Base-by-base conservation (phyloP, 2,113 vertebrate species). In the Atlantisia rogersi region DNA sequence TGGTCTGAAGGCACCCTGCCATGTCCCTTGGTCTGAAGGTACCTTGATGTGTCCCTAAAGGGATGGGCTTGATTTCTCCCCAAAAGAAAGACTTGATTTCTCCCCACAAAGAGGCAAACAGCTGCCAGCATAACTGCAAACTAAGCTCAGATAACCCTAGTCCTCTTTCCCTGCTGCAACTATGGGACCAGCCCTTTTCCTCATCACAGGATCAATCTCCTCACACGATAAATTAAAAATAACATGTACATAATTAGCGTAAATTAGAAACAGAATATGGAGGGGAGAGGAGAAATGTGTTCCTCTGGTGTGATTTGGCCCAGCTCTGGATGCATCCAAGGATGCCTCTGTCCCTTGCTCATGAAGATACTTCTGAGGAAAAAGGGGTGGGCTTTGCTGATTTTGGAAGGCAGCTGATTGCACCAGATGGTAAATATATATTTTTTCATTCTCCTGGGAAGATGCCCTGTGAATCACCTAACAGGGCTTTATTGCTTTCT, bases 401-500 rank as follows among this genome's bases (percentile, higher is more conserved):
- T 53, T 88, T 92, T 77, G 50, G 83, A 87, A 79, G 65, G 70
- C 11, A 19, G 65, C 48, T 58, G 35, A 91, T 92, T 55, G 42
- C 55, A 82, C 81, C 95, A 94, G 95, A 82, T 89, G 96, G 91
- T 82, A 82, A 95, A 91, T 65, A 84, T 40, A 52, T 75, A 48
- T 37, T n/a, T 88, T 71, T 79, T 46, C 53, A 21, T 59, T 84
- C 77, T 91, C 55, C 86, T 84, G 74, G 48, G 95, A 87, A 12
- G 50, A 67, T 91, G 81, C 86, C 92, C 92, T 32, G 44, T 69
- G 95, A 87, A 75, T 92, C 95, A 95, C 86, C 96, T 86, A 78
- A 10, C 50, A 65, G 67, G 40, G n/a, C n/a, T 94, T 96, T 76
- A 95, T 82, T 87, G 83, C 92, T 96, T 96, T 93, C 86, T 92